Conservation (phyloP, 2,113 vertebrate genomes). For the Menura novaehollandiae region DNA sequence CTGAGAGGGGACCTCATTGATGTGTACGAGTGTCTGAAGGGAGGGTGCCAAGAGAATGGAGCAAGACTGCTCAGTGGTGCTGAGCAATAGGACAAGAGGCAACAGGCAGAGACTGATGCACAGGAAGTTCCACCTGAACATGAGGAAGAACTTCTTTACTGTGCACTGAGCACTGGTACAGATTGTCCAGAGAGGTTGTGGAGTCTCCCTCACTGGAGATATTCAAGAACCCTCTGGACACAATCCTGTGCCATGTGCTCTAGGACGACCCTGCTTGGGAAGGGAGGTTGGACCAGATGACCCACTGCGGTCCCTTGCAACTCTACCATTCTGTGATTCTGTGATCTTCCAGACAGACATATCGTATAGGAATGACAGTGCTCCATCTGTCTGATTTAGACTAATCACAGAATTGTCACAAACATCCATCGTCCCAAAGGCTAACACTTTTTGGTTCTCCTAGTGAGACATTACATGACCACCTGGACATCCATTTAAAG, state of each 20-base stretch:
- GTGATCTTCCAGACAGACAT: neutral
- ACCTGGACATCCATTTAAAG: neutral
- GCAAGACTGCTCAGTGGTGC: neutral
- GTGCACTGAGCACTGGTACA: too few species aligned
- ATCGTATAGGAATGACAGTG: neutral
- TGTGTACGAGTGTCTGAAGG: neutral
- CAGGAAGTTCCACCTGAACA: neutral
- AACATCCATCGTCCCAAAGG: neutral
- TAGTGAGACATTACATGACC: neutral
- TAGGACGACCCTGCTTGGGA: neutral
- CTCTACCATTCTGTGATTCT: neutral
- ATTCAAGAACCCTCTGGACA: fast-evolving
- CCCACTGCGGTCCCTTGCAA: neutral
- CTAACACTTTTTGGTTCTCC: neutral
- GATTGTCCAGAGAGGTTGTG: neutral
- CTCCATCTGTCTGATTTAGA: neutral
- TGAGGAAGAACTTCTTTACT: neutral
- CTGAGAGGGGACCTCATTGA: fast-evolving
- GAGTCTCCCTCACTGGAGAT: neutral
- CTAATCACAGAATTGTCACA: neutral
- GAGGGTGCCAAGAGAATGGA: neutral
- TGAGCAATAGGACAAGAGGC: fast-evolving
- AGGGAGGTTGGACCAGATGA: neutral
- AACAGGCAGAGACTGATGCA: neutral
- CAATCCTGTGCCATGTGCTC: neutral